These are phyloP conservation scores for Mantis religiosa DNA, from an alignment of 2,888 invertebrate species.

Conservation along the genomic window DNA sequence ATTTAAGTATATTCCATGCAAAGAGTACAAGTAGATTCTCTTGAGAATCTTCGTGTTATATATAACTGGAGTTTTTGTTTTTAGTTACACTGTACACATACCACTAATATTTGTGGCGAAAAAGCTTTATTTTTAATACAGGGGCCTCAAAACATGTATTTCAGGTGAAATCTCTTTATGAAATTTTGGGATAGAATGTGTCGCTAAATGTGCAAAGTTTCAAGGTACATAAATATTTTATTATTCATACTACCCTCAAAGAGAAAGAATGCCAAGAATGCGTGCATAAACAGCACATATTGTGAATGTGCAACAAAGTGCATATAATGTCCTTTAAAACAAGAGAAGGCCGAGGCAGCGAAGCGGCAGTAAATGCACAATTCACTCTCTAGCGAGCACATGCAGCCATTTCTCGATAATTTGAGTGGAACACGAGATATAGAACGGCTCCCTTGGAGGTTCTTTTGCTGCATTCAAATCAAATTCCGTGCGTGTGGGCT, in stretches of 20 bases:
- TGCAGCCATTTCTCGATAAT: background rate
- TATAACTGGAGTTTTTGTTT: no score
- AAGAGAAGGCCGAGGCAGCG: background rate
- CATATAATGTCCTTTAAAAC: background rate
- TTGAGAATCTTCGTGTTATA: no score
- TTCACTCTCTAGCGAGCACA: background rate
- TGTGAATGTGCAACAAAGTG: background rate
- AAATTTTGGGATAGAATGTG: no score
- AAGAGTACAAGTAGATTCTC: no score
- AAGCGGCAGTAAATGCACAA: background rate
- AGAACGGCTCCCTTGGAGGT: background rate
- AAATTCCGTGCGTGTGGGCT: background rate
- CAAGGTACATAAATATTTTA: no score
- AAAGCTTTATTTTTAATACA: no score
- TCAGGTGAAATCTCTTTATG: no score
- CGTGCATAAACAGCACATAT: background rate
- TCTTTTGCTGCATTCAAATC: background rate
- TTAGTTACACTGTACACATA: no score
- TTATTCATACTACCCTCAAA: background rate
- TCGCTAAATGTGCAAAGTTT: no score
- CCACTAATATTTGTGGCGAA: no score
- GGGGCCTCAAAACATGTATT: no score
- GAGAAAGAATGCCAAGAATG: background rate
- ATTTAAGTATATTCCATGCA: no score
- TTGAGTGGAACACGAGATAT: background rate